Evolutionary conservation across 2,113 vertebrate species (phyloP), one percentile per base, ranked within the genome.

Genomic region (Ochotona curzoniae): DNA sequence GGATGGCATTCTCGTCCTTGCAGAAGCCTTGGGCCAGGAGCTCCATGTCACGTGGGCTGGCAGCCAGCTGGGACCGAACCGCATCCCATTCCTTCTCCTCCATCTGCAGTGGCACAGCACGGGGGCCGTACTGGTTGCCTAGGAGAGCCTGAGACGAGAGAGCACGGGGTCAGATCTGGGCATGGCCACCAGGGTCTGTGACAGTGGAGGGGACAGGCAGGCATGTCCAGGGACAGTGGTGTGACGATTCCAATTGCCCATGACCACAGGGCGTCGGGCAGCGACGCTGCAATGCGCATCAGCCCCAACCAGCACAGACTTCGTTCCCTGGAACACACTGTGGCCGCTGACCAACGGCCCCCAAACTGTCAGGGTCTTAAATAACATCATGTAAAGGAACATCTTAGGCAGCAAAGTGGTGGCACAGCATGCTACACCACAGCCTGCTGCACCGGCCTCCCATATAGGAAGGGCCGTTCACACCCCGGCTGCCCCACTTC

Each of bases 91-190:
- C 98, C 71, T 97, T 96, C 83, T 98, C 98, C 0, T 95, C 91
- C 3, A 99, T 96, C 79, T 97, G 71, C 0, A 15, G 90, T 35
- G 98, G 99, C 54, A 98, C 66, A 0, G 97, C 85, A 0, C 98
- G 96, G 73, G 97, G 97, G 2, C 98, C 98, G 0, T 98, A 99
- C n/a, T 96, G 96, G 96, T 98, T 97, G 49, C 99, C 98, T 60
- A 99, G 89, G 30, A 99, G 97, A 47, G 98, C 98, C 99, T 99
- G 94, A 14, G 28, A 23, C 25, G 64, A 91, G 17, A 7, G 7
- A 30, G 11, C 4, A 14, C 2, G 2, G 47, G 17, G 4, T 74
- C 73, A 44, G 14, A 8, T 28, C 51, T 32, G 0, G 0, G n/a
- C 54, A 11, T 0, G 20, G 67, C 1, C 38, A 26, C 51, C 30